Conservation (phyloP, 2,888 invertebrate genomes). For the Merodon equestris region DNA sequence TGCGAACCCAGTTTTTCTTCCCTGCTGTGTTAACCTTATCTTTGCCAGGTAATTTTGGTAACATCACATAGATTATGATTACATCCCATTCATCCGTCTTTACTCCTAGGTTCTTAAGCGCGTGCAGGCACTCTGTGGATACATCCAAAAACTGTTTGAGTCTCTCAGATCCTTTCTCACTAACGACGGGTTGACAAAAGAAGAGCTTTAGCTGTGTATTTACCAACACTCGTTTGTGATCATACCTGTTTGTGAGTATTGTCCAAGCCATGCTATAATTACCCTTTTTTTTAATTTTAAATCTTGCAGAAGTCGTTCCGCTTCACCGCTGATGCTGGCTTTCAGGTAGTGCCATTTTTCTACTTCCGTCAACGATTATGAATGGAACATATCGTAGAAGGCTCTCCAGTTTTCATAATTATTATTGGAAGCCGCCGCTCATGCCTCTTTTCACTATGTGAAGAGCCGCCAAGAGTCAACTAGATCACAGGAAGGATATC, state of each 20-base stretch:
- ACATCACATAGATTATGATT: too few species aligned
- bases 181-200: background rate
- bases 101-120: background rate
- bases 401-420: background rate
- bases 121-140: background rate
- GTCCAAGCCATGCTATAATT: slow-evolving; percentile 14
- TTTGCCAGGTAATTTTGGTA: too few species aligned
- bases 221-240: slow-evolving; percentile 13
- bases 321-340: slow-evolving; percentile 4
- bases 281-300: background rate
- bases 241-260: background rate
- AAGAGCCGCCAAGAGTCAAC: too few species aligned
- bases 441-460: background rate
- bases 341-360: slow-evolving; percentile 14
- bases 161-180: background rate
- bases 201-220: slow-evolving; percentile 16
- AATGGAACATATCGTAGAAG: background rate
- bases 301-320: slow-evolving; percentile 6
- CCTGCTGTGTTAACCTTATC: background rate
- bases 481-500: background rate
- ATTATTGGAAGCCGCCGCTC: background rate
- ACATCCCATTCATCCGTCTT: too few species aligned
- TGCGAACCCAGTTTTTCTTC: slow-evolving; percentile 4
- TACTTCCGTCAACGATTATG: background rate
- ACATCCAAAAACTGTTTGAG: background rate